phyloP scores from a whole-genome alignment of 2,888 invertebrate genomes.

The Pachydiplax longipennis region DNA sequence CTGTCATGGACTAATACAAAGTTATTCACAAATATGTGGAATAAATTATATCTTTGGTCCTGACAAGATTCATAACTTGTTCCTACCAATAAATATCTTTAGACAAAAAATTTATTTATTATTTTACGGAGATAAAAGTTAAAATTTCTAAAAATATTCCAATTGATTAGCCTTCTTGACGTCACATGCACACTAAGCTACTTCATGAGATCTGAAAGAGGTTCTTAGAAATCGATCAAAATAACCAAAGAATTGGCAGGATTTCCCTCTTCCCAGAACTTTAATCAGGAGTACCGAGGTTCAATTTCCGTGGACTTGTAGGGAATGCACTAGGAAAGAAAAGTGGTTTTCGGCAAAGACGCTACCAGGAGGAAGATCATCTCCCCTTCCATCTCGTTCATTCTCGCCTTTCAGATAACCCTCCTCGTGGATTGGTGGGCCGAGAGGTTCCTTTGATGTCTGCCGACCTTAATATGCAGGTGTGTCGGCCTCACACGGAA shows the following conservation, averaged over 20 bases:
- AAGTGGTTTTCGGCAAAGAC: slow-evolving; percentile 19
- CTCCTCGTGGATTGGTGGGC: slow-evolving; percentile 25
- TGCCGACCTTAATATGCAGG: slow-evolving; percentile 46
- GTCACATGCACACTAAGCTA: too few species aligned
- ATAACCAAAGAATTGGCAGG: not conserved
- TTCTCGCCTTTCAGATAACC: slow-evolving; percentile 39
- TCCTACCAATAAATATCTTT: too few species aligned
- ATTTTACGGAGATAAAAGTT: too few species aligned
- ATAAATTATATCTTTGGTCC: too few species aligned
- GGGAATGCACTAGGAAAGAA: slow-evolving; percentile 12
- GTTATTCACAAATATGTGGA: too few species aligned
- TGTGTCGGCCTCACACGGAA: slow-evolving; percentile 37
- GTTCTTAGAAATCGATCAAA: not conserved
- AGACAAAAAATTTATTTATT: too few species aligned
- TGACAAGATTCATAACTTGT: too few species aligned
- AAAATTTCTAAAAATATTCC: too few species aligned
- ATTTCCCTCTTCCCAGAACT: not conserved
- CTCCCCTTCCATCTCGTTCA: slow-evolving; percentile 21
- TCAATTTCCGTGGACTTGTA: not conserved
- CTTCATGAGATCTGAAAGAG: too few species aligned
- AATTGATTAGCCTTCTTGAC: too few species aligned
- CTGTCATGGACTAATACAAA: too few species aligned
- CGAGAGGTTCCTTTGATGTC: slow-evolving; percentile 38
- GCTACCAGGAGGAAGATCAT: not conserved
- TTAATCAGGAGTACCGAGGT: not conserved